phyloP scores from a whole-genome alignment of 2,888 invertebrate genomes.

The Cerastis leucographa region DNA sequence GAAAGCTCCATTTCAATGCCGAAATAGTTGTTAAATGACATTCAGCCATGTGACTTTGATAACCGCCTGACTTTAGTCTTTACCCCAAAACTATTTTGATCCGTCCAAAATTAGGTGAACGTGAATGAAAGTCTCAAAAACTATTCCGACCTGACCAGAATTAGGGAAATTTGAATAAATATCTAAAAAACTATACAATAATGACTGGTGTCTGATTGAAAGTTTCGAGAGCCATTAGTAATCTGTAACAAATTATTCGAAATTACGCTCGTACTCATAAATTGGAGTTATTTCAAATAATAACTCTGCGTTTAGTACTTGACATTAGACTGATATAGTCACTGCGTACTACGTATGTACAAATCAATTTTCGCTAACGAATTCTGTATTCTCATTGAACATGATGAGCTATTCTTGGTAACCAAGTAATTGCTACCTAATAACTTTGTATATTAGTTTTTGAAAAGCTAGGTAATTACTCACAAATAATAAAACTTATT shows the following conservation, averaged over 20 bases:
- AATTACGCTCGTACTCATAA: neutral
- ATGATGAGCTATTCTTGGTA: neutral
- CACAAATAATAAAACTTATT: neutral
- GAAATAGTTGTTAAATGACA: neutral
- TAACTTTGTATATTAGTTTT: neutral
- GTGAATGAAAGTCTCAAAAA: conserved; percentile 3
- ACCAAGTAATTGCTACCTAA: neutral
- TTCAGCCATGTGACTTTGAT: conserved; percentile 11
- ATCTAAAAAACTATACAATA: neutral
- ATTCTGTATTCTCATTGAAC: neutral
- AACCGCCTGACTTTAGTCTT: neutral
- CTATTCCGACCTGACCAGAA: neutral
- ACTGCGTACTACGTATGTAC: neutral
- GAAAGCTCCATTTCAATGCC: neutral
- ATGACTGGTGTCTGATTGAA: neutral
- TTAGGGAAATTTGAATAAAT: neutral
- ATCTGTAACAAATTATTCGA: neutral
- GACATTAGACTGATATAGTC: neutral
- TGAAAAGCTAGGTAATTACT: neutral
- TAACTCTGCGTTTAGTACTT: neutral
- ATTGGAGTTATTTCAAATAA: conserved; percentile 3
- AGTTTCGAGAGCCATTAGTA: conserved; percentile 1
- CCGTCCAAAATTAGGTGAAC: neutral
- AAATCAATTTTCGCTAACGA: neutral
- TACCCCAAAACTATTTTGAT: conserved; percentile 22